Evolutionary conservation across 1,140 invertebrate species (phyloP).

Genomic region (Leptinotarsa defecta): DNA sequence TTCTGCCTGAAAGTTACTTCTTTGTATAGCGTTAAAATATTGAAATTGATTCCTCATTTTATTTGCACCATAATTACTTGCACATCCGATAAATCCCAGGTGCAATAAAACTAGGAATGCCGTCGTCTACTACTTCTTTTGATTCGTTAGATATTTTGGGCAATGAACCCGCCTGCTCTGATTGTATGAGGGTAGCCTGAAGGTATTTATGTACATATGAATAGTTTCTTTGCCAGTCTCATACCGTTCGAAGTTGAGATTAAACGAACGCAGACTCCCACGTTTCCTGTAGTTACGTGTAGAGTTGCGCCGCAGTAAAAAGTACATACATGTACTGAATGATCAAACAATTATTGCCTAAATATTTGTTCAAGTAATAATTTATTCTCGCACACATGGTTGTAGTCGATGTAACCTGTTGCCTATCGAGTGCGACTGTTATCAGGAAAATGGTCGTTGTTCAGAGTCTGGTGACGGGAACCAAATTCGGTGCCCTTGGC

Average conservation of each 20-base stretch:
- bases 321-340: not conserved
- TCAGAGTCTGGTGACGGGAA: conserved; percentile 21
- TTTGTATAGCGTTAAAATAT: too few species aligned
- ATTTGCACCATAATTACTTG: not conserved
- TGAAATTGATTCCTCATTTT: too few species aligned
- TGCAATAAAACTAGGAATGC: conserved; percentile 5
- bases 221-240: conserved; percentile 26
- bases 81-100: not conserved
- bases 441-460: conserved; percentile 20
- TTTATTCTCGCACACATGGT: conserved; percentile 14
- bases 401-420: conserved; percentile 34
- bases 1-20: too few species aligned
- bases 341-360: not conserved
- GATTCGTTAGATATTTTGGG: conserved; percentile 27
- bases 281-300: not conserved
- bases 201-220: conserved; percentile 33
- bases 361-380: conserved; percentile 17
- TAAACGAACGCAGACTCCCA: conserved; percentile 4
- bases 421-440: conserved; percentile 24
- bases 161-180: conserved; percentile 22
- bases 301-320: not conserved
- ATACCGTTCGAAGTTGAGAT: not conserved
- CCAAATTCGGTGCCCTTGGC: not conserved
- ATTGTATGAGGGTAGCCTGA: conserved; percentile 16
- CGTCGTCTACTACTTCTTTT: conserved; percentile 9